Percentiles rank a stretch among this genome's conserved stretches.
These are phyloP conservation scores for Nesogale talazaci DNA, from an alignment of 2,113 vertebrate genomes.

Conservation along the genomic window DNA sequence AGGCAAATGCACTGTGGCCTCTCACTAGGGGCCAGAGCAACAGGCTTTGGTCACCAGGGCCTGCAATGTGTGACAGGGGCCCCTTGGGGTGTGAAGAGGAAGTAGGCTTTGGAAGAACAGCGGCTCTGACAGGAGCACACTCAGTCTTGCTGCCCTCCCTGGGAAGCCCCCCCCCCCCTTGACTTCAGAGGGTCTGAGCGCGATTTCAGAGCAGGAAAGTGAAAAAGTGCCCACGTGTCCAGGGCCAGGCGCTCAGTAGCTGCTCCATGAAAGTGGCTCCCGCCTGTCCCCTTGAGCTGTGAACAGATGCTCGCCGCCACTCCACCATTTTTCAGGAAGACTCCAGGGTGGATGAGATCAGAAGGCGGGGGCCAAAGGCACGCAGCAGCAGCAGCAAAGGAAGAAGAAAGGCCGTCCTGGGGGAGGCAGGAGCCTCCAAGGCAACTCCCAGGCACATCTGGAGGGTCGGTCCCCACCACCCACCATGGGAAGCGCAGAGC, in stretches of 20 bases:
- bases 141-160: neutral
- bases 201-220: neutral
- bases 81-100: neutral
- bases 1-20: neutral
- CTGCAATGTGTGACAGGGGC: too few species aligned
- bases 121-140: neutral
- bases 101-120: neutral
- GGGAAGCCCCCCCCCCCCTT: neutral
- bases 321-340: neutral
- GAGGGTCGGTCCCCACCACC: neutral
- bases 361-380: neutral
- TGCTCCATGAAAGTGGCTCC: neutral
- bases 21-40: neutral
- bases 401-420: conserved; percentile 8
- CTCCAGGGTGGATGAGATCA: neutral
- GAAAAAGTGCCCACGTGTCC: neutral
- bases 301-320: neutral
- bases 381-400: neutral
- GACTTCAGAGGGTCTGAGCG: neutral
- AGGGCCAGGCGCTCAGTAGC: neutral
- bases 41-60: neutral
- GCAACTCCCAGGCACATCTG: neutral
- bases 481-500: neutral
- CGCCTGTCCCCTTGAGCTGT: neutral
- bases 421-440: neutral